Conservation (phyloP, 2,888 invertebrate genomes). For the Apotomis turbidana region DNA sequence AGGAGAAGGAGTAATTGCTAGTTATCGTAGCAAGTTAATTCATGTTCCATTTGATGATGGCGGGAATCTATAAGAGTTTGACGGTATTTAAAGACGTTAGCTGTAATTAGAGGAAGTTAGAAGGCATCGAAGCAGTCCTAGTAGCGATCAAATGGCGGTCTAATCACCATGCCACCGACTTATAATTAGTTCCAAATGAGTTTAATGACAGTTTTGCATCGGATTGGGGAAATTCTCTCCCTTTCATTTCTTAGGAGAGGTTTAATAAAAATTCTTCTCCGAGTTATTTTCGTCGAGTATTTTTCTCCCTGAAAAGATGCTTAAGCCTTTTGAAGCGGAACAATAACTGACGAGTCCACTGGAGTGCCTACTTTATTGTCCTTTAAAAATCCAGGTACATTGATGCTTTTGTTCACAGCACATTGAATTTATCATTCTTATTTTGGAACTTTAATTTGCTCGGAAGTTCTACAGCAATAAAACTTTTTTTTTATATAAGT, state of each 20-base stretch:
- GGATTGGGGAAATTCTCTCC: slow-evolving; percentile 46
- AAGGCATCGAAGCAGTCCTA: slow-evolving; percentile 51
- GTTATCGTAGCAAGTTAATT: background rate
- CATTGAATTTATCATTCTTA: background rate
- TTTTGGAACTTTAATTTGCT: too few relatives aligned
- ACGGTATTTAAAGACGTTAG: slow-evolving; percentile 25
- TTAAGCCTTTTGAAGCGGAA: slow-evolving; percentile 5
- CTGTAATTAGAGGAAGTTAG: slow-evolving; percentile 51
- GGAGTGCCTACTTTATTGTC: background rate
- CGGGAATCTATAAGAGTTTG: slow-evolving; percentile 19
- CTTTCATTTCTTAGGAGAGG: slow-evolving; percentile 46
- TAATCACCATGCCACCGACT: slow-evolving; percentile 57
- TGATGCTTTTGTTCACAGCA: background rate
- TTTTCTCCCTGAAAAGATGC: slow-evolving; percentile 5
- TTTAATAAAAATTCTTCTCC: slow-evolving; percentile 53
- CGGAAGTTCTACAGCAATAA: too few relatives aligned
- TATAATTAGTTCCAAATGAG: slow-evolving; percentile 65
- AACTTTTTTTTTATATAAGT: too few relatives aligned
- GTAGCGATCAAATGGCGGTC: slow-evolving; percentile 62
- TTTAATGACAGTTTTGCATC: slow-evolving; percentile 59
- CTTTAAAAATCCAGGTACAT: background rate
- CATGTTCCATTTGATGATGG: background rate
- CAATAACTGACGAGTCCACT: background rate
- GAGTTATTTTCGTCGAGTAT: slow-evolving; percentile 41
- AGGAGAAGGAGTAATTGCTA: background rate